Evolutionary conservation across 2,113 vertebrate genomes (phyloP), one percentile per base, ranked within the genome.

Genomic region (Urocynchramus pylzowi): DNA sequence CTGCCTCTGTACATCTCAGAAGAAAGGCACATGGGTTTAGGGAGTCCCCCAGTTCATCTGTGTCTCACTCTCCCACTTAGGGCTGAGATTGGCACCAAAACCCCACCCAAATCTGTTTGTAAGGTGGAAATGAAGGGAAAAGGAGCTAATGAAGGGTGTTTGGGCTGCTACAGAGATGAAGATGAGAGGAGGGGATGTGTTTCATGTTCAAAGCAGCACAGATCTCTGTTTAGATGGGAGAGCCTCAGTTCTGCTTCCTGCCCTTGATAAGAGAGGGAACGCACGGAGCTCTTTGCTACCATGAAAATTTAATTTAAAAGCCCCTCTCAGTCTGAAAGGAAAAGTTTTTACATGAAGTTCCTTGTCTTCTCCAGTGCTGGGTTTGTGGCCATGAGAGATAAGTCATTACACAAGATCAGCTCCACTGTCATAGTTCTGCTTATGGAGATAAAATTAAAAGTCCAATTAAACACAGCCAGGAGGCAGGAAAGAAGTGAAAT

Each of bases 401-500:
- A 90, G 26, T 81, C 52, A 50, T 87, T 75, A 8, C 37, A 16
- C 27, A 23, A 67, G 69, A 91, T 53, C 9, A 0, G 64, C 61
- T 89, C 60, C 60, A 12, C 30, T 0, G 2, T 18, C 47, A 5
- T 67, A 47, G 56, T 47, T 93, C 77, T 81, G 84, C 64, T 82
- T n/a, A n/a, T 68, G 64, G 75, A 89, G 69, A 81, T 91, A 89
- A 87, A 87, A 89, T 74, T 87, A 54, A 81, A 81, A 91, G 68
- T 93, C 54, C 80, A 91, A 33, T 84, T 91, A 93, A 97, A 65
- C 73, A 78, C 60, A 93, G 61, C 39, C 76, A 84, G 81, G 52
- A 87, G 56, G 39, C 1, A 0, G 82, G 63, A 92, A 95, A 88
- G 63, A 68, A 78, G 31, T 31, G 27, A 70, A 84, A 89, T 78